These are phyloP conservation scores for Passerina amoena DNA, from an alignment of 2,113 vertebrate genomes.

Conservation along the genomic window DNA sequence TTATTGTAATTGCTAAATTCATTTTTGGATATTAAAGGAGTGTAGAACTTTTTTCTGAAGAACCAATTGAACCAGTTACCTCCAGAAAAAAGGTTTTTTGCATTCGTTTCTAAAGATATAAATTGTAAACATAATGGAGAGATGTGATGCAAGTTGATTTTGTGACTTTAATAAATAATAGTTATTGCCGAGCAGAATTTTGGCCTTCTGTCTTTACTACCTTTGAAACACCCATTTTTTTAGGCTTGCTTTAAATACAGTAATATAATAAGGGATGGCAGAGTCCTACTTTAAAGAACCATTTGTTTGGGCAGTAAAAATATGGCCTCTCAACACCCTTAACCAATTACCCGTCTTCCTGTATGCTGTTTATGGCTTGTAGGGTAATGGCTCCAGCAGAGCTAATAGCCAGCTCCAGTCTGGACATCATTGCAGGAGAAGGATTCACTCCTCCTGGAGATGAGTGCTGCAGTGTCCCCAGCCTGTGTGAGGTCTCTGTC, in stretches of 20 bases:
- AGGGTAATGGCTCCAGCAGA: neutral
- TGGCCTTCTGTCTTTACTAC: neutral
- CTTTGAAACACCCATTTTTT: neutral
- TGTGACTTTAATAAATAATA: neutral
- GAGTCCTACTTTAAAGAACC: neutral
- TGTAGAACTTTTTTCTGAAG: neutral
- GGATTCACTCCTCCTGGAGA: neutral
- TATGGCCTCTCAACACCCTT: neutral
- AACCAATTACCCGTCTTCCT: neutral
- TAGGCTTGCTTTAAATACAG: neutral
- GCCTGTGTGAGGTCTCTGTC: neutral
- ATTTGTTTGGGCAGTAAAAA: slow-evolving; percentile 19
- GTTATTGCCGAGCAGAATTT: neutral
- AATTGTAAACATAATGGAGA: neutral
- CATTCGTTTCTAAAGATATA: neutral
- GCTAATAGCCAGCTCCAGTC: neutral
- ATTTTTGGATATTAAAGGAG: neutral
- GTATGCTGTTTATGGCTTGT: neutral
- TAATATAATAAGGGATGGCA: neutral
- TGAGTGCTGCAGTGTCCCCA: neutral
- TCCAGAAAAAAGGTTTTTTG: neutral
- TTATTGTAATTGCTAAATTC: neutral
- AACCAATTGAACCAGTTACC: neutral
- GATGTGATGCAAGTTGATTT: neutral
- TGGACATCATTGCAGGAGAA: neutral